Percentiles rank a stretch among this genome's conserved stretches.
Evolutionary conservation across 2,113 vertebrate species (phyloP).

Genomic region (Micromys minutus): DNA sequence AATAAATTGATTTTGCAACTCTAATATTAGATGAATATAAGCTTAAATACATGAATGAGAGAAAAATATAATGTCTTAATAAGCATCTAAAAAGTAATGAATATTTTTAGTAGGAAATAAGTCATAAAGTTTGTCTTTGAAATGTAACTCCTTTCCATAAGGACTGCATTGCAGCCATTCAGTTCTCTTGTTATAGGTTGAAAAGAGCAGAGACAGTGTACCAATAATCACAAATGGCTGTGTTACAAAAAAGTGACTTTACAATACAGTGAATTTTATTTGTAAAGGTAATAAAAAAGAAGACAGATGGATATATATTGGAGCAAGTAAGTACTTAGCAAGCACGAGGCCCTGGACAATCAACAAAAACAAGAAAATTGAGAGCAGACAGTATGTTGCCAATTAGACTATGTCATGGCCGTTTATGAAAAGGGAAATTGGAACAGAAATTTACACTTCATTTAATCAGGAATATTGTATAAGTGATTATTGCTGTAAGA

Average conservation of each 20-base stretch:
- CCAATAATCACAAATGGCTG: background rate
- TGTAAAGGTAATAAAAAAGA: background rate
- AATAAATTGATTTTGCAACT: background rate
- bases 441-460: background rate
- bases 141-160: background rate
- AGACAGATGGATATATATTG: background rate
- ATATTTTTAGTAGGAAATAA: background rate
- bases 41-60: background rate
- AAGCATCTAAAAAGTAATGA: background rate
- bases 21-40: background rate
- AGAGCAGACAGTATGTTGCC: background rate
- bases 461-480: background rate
- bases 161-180: background rate
- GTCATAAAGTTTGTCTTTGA: background rate
- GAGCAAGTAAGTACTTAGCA: background rate
- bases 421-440: background rate
- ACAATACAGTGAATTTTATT: background rate
- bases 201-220: background rate
- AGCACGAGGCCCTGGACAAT: background rate
- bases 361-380: background rate
- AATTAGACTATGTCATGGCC: background rate
- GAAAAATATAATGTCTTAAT: background rate
- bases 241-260: background rate
- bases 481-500: background rate
- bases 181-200: background rate